Percentiles rank a stretch among this genome's conserved stretches.
These are phyloP conservation scores for Drosophila planitibia DNA, from an alignment of 2,888 invertebrate species.

Conservation along the genomic window DNA sequence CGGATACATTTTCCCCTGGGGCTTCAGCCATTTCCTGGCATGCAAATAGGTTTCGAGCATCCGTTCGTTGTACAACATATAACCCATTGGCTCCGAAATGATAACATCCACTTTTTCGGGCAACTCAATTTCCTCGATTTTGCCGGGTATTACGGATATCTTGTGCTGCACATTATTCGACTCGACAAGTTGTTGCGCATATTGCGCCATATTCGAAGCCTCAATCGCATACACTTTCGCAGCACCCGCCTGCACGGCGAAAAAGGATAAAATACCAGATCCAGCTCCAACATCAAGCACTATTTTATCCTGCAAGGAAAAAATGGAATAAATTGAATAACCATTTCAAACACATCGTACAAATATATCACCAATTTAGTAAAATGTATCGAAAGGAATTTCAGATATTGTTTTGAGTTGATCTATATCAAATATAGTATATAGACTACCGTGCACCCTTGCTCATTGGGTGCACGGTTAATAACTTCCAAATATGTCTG, in stretches of 20 bases:
- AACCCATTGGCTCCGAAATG: constrained; percentile 99
- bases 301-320: constrained; percentile 92
- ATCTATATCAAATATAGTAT: not conserved
- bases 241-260: constrained; percentile 99
- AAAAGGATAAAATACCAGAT: constrained; percentile 99
- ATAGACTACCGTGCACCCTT: too few relatives aligned
- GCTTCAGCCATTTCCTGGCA: constrained; percentile 98
- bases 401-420: not conserved
- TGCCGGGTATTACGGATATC: constrained; percentile 97
- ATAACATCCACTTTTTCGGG: constrained; percentile 98
- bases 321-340: constrained; percentile 28
- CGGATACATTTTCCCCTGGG: constrained; percentile 98
- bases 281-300: constrained; percentile 99
- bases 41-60: constrained; percentile 99
- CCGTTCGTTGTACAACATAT: constrained; percentile 99
- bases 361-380: not conserved
- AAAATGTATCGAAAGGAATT: not conserved
- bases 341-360: not conserved
- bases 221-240: constrained; percentile 99
- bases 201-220: constrained; percentile 99
- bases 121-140: constrained; percentile 98
- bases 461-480: too few relatives aligned
- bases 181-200: constrained; percentile 95
- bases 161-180: constrained; percentile 95
- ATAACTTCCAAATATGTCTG: too few relatives aligned